These are phyloP conservation scores for Cosmorhoe ocellata DNA, from an alignment of 2,888 invertebrate genomes.

Conservation along the genomic window DNA sequence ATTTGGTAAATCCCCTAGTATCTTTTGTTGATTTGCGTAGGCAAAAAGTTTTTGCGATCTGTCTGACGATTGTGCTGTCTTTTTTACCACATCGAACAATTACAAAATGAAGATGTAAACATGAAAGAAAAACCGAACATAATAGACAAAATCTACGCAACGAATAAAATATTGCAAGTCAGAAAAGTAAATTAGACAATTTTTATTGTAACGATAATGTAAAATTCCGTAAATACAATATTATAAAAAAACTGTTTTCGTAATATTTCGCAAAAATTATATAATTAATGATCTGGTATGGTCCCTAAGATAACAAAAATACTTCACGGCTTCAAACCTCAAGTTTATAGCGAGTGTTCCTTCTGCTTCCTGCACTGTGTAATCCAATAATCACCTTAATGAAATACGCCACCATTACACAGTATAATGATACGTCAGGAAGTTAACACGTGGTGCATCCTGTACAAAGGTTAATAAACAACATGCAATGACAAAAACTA, in stretches of 20 bases:
- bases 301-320: no score
- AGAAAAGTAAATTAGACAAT: no score
- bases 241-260: no score
- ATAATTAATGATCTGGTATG: no score
- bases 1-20: neutral
- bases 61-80: neutral
- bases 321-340: no score
- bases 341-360: neutral
- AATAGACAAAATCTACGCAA: no score
- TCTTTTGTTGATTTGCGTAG: neutral
- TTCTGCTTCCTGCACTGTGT: conserved; percentile 10
- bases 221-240: no score
- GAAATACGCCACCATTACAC: conserved; percentile 11
- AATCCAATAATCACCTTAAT: conserved; percentile 1
- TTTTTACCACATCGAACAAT: neutral
- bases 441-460: conserved; percentile 19
- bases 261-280: no score
- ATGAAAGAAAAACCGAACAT: no score
- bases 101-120: neutral
- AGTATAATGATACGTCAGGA: conserved; percentile 21
- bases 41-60: no score
- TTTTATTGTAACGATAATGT: no score
- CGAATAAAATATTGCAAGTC: no score
- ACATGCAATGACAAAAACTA: conserved; percentile 6
- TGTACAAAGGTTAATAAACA: conserved; percentile 15